Evolutionary conservation across 2,888 invertebrate genomes (phyloP), one percentile per base, ranked within the genome.

Genomic region (Alcis repandata): DNA sequence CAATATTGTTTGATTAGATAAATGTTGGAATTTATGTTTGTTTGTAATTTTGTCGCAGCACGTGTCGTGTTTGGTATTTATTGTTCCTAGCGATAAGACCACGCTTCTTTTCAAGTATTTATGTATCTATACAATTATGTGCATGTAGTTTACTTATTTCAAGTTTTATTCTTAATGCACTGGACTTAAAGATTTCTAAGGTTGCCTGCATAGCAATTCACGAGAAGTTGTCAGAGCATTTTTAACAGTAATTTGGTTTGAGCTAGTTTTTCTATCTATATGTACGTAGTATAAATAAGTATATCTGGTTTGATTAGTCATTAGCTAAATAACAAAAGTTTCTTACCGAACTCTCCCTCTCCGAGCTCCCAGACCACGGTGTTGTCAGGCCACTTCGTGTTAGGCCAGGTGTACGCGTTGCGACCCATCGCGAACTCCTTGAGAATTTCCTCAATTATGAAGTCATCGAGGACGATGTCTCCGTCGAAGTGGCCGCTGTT

Each of bases 401-500:
- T 72, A 0, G 90, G 87, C 70, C 80, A 85, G 59, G 73, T 86
- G 74, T 88, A 90, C 0, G 91, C 92, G 71, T 85, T 90, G 22
- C 90, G 81, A 4, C 90, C 90, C 64, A 76, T 66, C 0, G 90
- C 83, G 70, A 79, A 92, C 60, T 87, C 81, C 58, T 76, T 63
- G 48, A 92, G 38, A 86, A 92, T 85, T 20, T 68, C 68, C 17
- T 89, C 87, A 32, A 90, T 88, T 62, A 86, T 83, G 67, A 78
- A 82, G 60, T 92, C 90, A 41, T 91, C 92, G 36, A 92, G 79
- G 11, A 91, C 76, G 15, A 92, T 90, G 74, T 92, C 92, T 0
- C 92, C 92, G 61, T 92, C 82, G 77, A 76, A 92, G 68, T 84
- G 86, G 63, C 91, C 91, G 70, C 91, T 92, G 74, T 79, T 75